A percentile compares a stretch with the other conserved stretches of the same genome.
phyloP scores from a whole-genome alignment of 2,888 invertebrate species.

The Coelogynopora nodosa region DNA sequence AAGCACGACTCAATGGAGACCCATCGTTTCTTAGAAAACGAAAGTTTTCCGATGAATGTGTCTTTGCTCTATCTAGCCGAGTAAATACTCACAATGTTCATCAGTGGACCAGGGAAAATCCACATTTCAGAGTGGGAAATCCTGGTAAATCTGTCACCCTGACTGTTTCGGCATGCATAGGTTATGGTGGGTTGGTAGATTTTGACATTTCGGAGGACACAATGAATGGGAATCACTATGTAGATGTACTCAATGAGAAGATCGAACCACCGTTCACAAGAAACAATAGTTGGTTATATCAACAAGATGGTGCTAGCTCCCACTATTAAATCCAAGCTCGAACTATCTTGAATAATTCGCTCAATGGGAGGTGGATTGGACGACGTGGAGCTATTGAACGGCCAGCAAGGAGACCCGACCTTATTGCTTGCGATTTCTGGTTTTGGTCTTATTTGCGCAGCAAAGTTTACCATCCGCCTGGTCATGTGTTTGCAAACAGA shows the following conservation, averaged over 20 bases:
- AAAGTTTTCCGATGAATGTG: not conserved
- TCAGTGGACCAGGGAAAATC: slow-evolving; percentile 22
- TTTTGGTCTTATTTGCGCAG: slow-evolving; percentile 35
- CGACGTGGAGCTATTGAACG: slow-evolving; percentile 31
- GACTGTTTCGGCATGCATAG: slow-evolving; percentile 22
- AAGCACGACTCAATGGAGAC: slow-evolving; percentile 21
- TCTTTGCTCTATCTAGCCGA: not conserved
- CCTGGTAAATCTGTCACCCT: not conserved
- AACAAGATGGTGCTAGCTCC: slow-evolving; percentile 34
- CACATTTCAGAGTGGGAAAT: slow-evolving; percentile 25
- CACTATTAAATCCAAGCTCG: slow-evolving; percentile 5
- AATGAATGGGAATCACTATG: slow-evolving; percentile 29
- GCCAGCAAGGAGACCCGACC: not conserved
- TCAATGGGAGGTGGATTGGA: slow-evolving; percentile 3
- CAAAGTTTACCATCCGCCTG: slow-evolving; percentile 33
- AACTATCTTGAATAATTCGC: slow-evolving; percentile 28
- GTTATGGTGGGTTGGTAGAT: slow-evolving; percentile 25
- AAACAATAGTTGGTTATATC: slow-evolving; percentile 34
- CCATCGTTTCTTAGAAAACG: not conserved
- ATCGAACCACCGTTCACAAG: slow-evolving; percentile 29
- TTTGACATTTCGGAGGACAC: slow-evolving; percentile 20
- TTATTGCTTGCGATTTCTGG: slow-evolving; percentile 38
- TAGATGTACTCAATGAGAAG: slow-evolving; percentile 36
- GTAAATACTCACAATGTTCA: not conserved
- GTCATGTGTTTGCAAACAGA: slow-evolving; percentile 28